Base-by-base conservation (phyloP, 2,888 invertebrate genomes). In the Charanyca ferruginea region DNA sequence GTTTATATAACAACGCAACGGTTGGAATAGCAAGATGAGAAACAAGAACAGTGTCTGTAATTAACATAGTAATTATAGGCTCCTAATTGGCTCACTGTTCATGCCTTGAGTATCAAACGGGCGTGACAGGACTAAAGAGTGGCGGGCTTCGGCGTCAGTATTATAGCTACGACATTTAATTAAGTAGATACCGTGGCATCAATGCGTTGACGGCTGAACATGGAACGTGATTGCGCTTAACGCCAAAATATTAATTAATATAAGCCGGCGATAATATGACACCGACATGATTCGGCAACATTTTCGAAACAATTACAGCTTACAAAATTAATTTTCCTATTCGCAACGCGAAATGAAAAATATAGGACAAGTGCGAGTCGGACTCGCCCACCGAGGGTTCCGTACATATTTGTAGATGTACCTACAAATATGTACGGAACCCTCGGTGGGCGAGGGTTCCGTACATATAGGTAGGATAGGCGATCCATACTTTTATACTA, bases 31-130 rank as follows among this genome's bases (percentile, higher is more conserved):
- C 89, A 87, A 90, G 91, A 91, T 89, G 93, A 89, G 93, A 91
- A 91, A 91, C 93, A 92, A 89, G 93, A 91, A 89, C 91, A 87
- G 84, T 89, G 92, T 88, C 91, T 92, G 93, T 93, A 94, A 94
- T 94, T 94, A 94, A 93, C 94, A 93, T 93, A 89, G 93, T 93
- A 93, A 94, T 94, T 94, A 94, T 93, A 94, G 93, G 90, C 92
- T 91, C 92, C 91, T 94, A 94, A 94, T 94, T 94, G 93, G 91
- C 90, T 90, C 89, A 89, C 90, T 90, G 92, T 92, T 93, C 93
- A 91, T 92, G 94, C 88, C 90, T 92, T 89, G 91, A 93, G 92
- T 93, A 91, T 91, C 92, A 92, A 93, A 91, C 90, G 90, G 84
- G 87, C 90, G 90, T 92, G 92, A 91, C 89, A 86, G 87, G 88